Base-by-base conservation (phyloP, 2,888 invertebrate species). In the Philonicus albiceps region DNA sequence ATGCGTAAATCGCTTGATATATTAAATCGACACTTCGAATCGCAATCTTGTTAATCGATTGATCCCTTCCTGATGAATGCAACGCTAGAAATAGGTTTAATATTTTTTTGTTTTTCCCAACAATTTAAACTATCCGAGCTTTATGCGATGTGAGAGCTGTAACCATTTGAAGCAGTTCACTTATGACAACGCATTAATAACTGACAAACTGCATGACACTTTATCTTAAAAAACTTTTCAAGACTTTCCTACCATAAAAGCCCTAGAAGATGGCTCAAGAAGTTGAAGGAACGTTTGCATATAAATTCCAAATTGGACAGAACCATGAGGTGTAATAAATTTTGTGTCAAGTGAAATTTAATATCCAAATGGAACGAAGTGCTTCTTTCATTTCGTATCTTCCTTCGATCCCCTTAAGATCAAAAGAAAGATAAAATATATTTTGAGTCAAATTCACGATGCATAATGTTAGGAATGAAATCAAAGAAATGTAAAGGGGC, bases 301-400 rank as follows among this genome's bases (percentile, higher is more conserved):
- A 64, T 22, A 53, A 19, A 64, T 64, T 64, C 64, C 64, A 64
- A 27, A 64, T 64, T 64, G 64, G 64, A 64, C 64, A n/a, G 64
- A 64, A 64, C 64, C 64, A 64, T 64, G 64, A 64, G 64, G 64
- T 64, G 27, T 64, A 64, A 64, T 64, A 64, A 64, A 74, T 74
- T 34, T 74, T 74, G 37, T 74, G 31, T 74, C 74, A 74, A 34
- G 37, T 74, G 74, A 31, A 74, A 74, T 74, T 74, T 74, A 74
- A 74, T 74, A 34, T 74, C 34, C 74, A 74, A 74, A 74, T 74
- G 31, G 74, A 74, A 34, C 37, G 74, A 74, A 74, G 37, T 74
- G 27, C 37, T 74, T 74, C 74, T 74, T 74, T 74, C 37, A 34
- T 31, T 31, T 19, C 74, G n/a, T 13, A n/a, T 74, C 37, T 31